Evolutionary conservation across 2,113 vertebrate species (phyloP), one percentile per base, ranked within the genome.

Genomic region (Nettapus auritus): DNA sequence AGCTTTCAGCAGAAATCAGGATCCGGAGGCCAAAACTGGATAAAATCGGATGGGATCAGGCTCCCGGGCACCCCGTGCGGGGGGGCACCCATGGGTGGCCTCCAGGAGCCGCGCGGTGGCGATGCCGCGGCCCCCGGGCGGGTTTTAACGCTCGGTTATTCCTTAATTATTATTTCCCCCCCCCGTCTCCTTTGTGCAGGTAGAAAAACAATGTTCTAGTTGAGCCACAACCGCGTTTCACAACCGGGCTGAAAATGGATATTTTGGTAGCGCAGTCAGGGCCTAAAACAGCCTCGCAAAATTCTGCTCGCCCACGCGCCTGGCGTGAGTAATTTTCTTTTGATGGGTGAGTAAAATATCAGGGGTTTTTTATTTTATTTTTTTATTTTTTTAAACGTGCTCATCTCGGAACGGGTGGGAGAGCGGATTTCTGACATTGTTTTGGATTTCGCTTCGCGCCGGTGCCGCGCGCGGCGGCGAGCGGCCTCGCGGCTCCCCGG

Each of bases 271-370:
- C 90, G 69, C 19, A 96, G 91, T 95, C 97, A 96, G 96, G 96
- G 94, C 96, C 96, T 97, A 96, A 97, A 97, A 96, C 96, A 97
- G 93, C 96, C 96, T 95, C 91, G 95, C 94, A 97, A 84, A 95
- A 92, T 83, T 96, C 88, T 95, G 90, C 95, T 95, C 94, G 77
- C 96, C 97, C 95, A 96, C 96, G 86, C 92, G 78, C 93, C 94
- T 96, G 87, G 96, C 93, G 95, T 97, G 96, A 97, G 96, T 97
- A 97, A 97, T 97, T 97, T 96, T 95, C 97, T 94, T 97, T 96
- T 97, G 96, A 96, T 95, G 95, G 96, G 95, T 97, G 96, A 97
- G 96, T 96, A 97, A 96, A 97, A 97, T 96, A 97, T 96, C 95
- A 80, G 86, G 95, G 50, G 79, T 69, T 86, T 95, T 63, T 64